These are phyloP conservation scores for Clinocottus analis DNA, from an alignment of 2,113 vertebrate species.

Conservation along the genomic window DNA sequence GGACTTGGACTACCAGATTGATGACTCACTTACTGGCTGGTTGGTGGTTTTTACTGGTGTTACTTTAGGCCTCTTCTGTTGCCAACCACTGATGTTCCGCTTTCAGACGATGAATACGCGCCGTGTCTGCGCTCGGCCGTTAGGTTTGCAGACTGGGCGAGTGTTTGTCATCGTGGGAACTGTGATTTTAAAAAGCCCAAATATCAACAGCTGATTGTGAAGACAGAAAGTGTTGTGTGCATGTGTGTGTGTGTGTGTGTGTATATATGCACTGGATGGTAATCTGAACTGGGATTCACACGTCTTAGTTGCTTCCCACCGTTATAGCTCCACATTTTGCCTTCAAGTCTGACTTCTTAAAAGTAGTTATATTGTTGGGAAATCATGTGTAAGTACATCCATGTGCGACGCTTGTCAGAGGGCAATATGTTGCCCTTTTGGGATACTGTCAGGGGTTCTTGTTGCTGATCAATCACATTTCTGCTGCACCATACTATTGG, in stretches of 20 bases:
- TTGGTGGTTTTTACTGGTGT: conserved; percentile 35
- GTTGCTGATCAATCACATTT: conserved; percentile 1
- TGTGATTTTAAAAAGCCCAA: conserved; percentile 1
- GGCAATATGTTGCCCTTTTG: not conserved
- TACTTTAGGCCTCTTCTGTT: conserved; percentile 21
- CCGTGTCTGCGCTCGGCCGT: not conserved
- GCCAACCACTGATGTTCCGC: not conserved
- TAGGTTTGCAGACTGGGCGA: conserved; percentile 7
- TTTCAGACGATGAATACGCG: conserved; percentile 21
- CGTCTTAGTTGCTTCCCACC: not conserved
- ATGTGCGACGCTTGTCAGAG: not conserved
- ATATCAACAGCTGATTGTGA: conserved; percentile 4
- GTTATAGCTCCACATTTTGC: not conserved
- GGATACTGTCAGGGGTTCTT: not conserved
- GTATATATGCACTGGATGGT: not conserved
- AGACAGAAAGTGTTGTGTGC: conserved; percentile 7
- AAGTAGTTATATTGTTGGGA: not conserved
- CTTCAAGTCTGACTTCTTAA: not conserved
- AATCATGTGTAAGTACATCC: not conserved
- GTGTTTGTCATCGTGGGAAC: conserved; percentile 26
- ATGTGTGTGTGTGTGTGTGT: not conserved
- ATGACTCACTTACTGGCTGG: conserved; percentile 59
- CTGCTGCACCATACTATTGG: not conserved
- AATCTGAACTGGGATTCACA: not conserved
- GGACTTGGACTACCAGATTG: conserved; percentile 29